phyloP scores from a whole-genome alignment of 2,113 vertebrate species.

The Platichthys stellatus region DNA sequence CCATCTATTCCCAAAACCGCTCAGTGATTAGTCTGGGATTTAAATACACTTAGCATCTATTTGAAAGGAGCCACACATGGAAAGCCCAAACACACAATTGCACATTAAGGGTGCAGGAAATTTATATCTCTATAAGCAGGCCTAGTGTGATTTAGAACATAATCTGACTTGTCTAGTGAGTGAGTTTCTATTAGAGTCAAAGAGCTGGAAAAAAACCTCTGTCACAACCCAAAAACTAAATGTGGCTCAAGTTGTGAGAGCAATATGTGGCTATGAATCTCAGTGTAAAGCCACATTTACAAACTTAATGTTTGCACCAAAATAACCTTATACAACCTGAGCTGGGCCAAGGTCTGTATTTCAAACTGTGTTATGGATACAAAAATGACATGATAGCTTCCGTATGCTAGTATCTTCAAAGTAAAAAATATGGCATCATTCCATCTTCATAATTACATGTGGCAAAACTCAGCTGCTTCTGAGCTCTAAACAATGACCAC shows the following conservation, averaged over 20 bases:
- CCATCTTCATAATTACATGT: too few relatives aligned
- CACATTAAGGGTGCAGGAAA: background rate
- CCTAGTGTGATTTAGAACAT: background rate
- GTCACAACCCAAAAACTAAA: background rate
- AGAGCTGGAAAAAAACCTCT: background rate
- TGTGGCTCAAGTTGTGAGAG: background rate
- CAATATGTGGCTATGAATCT: background rate
- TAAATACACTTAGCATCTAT: conserved; percentile 1
- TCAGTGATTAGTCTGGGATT: conserved; percentile 20
- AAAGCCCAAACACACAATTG: background rate
- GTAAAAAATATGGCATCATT: too few relatives aligned
- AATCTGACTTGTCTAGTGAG: background rate
- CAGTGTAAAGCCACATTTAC: too few relatives aligned
- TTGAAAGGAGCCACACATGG: background rate
- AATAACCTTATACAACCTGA: too few relatives aligned
- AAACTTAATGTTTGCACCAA: too few relatives aligned
- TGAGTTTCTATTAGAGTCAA: background rate
- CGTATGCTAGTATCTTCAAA: too few relatives aligned
- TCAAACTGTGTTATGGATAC: too few relatives aligned
- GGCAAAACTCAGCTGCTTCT: too few relatives aligned
- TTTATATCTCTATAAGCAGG: background rate
- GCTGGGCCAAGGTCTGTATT: too few relatives aligned
- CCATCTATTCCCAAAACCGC: conserved; percentile 13
- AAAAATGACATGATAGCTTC: too few relatives aligned
- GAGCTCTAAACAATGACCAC: conserved; percentile 14